Conservation (phyloP, 1,140 invertebrate genomes). For the Yoshiicerus persimilis region DNA sequence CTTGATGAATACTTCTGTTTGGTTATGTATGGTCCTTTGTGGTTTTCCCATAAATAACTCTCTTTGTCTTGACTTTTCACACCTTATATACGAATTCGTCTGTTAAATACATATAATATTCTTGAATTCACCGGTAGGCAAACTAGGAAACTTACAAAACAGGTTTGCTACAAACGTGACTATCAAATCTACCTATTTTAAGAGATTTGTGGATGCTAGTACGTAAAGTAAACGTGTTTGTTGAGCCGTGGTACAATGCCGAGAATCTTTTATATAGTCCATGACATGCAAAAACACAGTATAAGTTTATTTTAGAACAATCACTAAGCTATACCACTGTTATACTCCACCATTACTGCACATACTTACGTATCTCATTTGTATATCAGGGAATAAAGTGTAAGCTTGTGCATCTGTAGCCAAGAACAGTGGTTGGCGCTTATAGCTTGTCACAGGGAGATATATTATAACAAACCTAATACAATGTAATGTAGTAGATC, state of each 20-base stretch:
- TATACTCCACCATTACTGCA: background rate
- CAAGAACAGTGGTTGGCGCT: background rate
- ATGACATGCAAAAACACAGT: too few relatives aligned
- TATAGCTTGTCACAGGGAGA: background rate
- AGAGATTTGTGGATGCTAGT: too few relatives aligned
- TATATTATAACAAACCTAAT: background rate
- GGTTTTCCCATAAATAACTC: background rate
- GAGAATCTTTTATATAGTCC: too few relatives aligned
- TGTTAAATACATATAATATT: background rate
- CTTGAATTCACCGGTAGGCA: background rate
- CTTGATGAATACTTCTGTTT: background rate
- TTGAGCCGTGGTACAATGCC: too few relatives aligned
- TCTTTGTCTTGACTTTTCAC: background rate
- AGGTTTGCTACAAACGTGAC: background rate
- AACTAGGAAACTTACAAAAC: background rate
- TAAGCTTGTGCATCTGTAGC: background rate
- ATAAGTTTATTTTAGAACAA: background rate
- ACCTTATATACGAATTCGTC: background rate
- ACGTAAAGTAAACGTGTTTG: too few relatives aligned
- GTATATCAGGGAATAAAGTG: background rate
- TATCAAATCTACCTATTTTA: too few relatives aligned
- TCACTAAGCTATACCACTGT: background rate
- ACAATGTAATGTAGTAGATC: background rate
- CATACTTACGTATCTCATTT: background rate
- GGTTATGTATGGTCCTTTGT: background rate